Evolutionary conservation across 2,888 invertebrate genomes (phyloP), one percentile per base, ranked within the genome.

Genomic region (Drosophila paramelanica): DNA sequence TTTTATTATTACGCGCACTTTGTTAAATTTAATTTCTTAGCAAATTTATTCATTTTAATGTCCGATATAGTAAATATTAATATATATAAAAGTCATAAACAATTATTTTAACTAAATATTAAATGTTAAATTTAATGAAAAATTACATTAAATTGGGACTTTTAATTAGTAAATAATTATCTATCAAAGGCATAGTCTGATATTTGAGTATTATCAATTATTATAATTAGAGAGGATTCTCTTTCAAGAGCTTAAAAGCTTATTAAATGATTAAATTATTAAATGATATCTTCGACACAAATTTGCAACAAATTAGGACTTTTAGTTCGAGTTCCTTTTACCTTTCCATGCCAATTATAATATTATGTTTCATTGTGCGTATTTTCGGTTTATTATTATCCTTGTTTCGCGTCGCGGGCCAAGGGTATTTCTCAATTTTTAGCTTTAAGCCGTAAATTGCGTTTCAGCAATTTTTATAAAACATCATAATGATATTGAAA

Each of bases 1-100:
- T 74, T 67, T 52, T 75, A 50, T 68, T 67, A 47, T 67, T 66
- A 72, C 64, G 67, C 50, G 46, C 61, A 43, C 23, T 23, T 23
- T 71, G 58, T 17, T 27, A 36, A 67, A 45, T 25, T n/a, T 33
- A 23, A 31, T 55, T 27, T 11, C 8, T 46, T 2, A 39, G 11
- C 41, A n/a, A 43, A 50, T 33, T 14, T 25, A 41, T n/a, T 13
- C 11, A 4, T 17, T 23, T 33, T 8, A 25, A 4, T 31, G 11
- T 5, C 11, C 10, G 31, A n/a, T 41, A 5, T 5, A 3, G 41
- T 41, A 17, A 41, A 41, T 39, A 33, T 36, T 13, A 13, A 5
- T 13, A 5, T 13, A 3, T 36, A 36, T 5, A 3, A 31, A 1
- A 27, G 3, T 2, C 20, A 20, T 8, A 39, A 31, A 31, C 0